These are phyloP conservation scores for Gymnogyps californianus DNA, from an alignment of 2,113 vertebrate genomes.

Conservation along the genomic window DNA sequence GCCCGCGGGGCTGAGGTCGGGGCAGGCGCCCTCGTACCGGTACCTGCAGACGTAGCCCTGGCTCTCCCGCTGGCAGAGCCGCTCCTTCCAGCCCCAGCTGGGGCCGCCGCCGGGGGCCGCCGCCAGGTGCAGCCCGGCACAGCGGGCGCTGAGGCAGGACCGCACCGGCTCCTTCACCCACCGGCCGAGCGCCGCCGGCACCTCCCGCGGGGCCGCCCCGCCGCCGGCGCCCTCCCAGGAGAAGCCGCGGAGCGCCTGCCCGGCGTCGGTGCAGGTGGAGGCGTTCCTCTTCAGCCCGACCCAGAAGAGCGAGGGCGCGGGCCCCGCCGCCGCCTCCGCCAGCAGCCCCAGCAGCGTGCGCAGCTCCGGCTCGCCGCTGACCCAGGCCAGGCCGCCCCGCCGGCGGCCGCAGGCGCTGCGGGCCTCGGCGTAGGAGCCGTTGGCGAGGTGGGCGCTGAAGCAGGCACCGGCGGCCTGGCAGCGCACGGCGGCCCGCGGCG, in stretches of 20 bases:
- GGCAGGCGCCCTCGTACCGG: conserved; percentile 45
- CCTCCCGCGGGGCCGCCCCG: neutral
- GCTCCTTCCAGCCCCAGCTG: conserved; percentile 66
- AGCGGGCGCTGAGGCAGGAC: conserved; percentile 47
- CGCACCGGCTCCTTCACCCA: conserved; percentile 62
- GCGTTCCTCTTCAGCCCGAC: conserved; percentile 50
- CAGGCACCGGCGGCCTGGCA: conserved; percentile 56
- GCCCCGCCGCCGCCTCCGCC: neutral
- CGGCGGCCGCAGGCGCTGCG: conserved; percentile 36
- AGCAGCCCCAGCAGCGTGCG: conserved; percentile 28
- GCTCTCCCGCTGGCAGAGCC: neutral
- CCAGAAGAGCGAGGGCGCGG: conserved; percentile 44
- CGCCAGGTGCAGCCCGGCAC: conserved; percentile 57
- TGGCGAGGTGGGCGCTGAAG: conserved; percentile 64
- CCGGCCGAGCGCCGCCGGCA: neutral
- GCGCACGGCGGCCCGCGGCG: neutral
- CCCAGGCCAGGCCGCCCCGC: conserved; percentile 51
- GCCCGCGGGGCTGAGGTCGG: conserved; percentile 1
- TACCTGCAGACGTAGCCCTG: conserved; percentile 70
- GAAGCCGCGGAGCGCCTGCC: conserved; percentile 66
- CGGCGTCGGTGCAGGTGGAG: conserved; percentile 43
- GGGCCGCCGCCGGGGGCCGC: neutral
- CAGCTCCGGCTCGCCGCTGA: conserved; percentile 24
- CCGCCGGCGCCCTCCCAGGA: conserved; percentile 44
- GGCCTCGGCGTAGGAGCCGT: conserved; percentile 10